Evolutionary conservation across 2,113 vertebrate genomes (phyloP).

Genomic region (Crotalus viridis): DNA sequence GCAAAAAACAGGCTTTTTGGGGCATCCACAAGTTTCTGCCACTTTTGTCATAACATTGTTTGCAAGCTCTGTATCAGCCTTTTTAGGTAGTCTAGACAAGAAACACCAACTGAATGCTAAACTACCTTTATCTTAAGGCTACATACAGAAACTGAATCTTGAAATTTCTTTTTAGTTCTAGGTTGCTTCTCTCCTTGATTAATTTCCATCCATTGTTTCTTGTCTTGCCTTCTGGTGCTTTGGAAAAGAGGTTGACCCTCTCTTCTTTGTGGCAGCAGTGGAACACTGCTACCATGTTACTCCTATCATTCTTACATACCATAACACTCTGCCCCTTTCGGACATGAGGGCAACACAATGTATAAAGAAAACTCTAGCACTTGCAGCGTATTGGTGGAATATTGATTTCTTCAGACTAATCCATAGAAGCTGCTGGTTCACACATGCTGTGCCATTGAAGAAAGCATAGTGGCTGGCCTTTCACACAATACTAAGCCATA

Average conservation of each 20-base stretch:
- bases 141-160: not conserved
- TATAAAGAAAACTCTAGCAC: not conserved
- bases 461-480: not conserved
- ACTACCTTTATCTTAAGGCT: not conserved
- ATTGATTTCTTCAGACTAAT: not conserved
- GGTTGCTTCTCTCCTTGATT: not conserved
- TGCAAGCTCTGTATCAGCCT: not conserved
- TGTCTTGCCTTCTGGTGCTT: not conserved
- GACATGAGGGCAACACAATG: not conserved
- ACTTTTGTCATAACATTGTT: not conserved
- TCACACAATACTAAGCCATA: not conserved
- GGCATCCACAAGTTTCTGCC: not conserved
- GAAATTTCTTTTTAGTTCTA: not conserved
- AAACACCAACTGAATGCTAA: not conserved
- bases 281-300: not conserved
- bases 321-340: not conserved
- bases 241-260: not conserved
- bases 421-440: not conserved
- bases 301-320: not conserved
- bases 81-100: not conserved
- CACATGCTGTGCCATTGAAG: not conserved
- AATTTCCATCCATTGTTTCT: not conserved
- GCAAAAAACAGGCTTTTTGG: not conserved
- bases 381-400: not conserved
- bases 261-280: not conserved